A percentile compares a stretch with the other conserved stretches of the same genome.
Evolutionary conservation across 1,140 invertebrate genomes (phyloP).

Genomic region (Bemisia tabaci): DNA sequence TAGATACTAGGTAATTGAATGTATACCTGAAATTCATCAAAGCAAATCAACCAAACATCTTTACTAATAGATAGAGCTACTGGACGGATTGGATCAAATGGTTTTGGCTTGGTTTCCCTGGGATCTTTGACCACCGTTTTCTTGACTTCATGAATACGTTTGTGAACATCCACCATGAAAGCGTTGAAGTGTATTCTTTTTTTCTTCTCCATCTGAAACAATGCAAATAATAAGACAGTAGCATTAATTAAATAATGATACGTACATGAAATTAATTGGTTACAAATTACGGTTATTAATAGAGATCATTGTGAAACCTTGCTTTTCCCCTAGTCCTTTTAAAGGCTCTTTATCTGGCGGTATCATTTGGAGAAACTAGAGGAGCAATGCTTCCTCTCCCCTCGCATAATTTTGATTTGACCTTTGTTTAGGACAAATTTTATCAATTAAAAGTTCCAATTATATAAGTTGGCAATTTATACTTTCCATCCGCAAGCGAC

Average conservation of each 20-base stretch:
- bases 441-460: too few species aligned
- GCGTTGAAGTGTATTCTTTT: constrained; percentile 87
- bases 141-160: constrained; percentile 67
- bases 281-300: too few species aligned
- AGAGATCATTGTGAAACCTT: too few species aligned
- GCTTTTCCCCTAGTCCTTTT: too few species aligned
- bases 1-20: too few species aligned
- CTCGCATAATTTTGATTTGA: too few species aligned
- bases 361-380: too few species aligned
- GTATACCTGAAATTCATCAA: constrained; percentile 99
- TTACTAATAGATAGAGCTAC: constrained; percentile 77
- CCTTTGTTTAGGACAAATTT: too few species aligned
- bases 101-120: constrained; percentile 46
- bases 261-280: constrained; percentile 4
- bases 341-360: too few species aligned
- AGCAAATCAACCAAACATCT: constrained; percentile 86
- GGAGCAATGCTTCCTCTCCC: too few species aligned
- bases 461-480: too few species aligned
- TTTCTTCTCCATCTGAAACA: constrained; percentile 45
- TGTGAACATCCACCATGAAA: constrained; percentile 95
- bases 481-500: too few species aligned
- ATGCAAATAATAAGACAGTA: neutral
- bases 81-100: constrained; percentile 87
- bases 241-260: constrained; percentile 18
- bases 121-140: constrained; percentile 49